Conservation (phyloP, 2,888 invertebrate genomes). For the Anodontia alba region DNA sequence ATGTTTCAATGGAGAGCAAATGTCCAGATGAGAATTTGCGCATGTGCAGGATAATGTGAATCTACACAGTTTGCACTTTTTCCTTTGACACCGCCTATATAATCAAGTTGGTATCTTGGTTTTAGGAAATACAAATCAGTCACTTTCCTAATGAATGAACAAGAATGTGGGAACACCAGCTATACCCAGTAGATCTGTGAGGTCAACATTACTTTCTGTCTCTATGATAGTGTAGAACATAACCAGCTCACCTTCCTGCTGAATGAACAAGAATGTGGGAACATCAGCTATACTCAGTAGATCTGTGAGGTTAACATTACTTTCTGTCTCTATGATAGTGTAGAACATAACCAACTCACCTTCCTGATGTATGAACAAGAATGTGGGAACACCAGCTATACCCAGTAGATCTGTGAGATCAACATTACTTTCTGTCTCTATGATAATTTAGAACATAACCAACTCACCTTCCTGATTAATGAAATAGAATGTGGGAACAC, state of each 20-base stretch:
- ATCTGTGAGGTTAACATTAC: slow-evolving; percentile 78
- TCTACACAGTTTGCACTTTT: too few species aligned
- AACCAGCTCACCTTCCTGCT: slow-evolving; percentile 83
- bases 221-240: slow-evolving; percentile 56
- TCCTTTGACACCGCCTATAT: too few species aligned
- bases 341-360: too few species aligned
- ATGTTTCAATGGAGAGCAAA: too few species aligned
- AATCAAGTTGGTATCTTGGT: too few species aligned
- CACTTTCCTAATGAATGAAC: slow-evolving; percentile 83
- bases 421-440: slow-evolving; percentile 65
- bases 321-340: slow-evolving; percentile 60
- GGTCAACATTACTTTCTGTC: slow-evolving; percentile 72
- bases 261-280: slow-evolving; percentile 83
- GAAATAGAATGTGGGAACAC: slow-evolving; percentile 83
- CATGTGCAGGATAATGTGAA: too few species aligned
- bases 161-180: slow-evolving; percentile 84
- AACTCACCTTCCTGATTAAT: slow-evolving; percentile 84
- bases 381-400: slow-evolving; percentile 83
- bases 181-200: slow-evolving; percentile 82
- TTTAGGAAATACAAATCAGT: too few species aligned
- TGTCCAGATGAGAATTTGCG: too few species aligned
- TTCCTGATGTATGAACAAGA: slow-evolving; percentile 83
- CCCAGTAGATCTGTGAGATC: slow-evolving; percentile 82
- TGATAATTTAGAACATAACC: too few species aligned
- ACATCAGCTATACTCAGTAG: slow-evolving; percentile 83